phyloP scores from a whole-genome alignment of 2,113 vertebrate genomes.

The Geococcyx californianus region DNA sequence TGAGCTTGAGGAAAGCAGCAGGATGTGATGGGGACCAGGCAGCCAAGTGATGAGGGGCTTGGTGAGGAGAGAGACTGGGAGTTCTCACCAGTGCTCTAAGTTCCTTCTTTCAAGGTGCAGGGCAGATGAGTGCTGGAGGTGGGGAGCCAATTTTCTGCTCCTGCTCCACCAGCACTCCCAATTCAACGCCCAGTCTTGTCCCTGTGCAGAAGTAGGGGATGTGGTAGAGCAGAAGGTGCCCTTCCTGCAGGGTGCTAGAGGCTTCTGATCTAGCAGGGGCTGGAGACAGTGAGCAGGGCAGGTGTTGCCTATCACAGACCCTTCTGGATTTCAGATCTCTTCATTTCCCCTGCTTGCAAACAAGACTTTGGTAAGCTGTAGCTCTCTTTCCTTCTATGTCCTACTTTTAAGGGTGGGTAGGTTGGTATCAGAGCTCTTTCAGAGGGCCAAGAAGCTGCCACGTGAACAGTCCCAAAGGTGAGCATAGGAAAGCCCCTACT shows the following conservation, averaged over 20 bases:
- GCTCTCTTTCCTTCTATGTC: background rate
- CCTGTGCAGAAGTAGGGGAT: background rate
- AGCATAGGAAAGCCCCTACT: background rate
- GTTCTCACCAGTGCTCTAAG: accelerated
- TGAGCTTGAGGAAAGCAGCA: background rate
- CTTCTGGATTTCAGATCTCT: background rate
- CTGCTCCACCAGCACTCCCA: background rate
- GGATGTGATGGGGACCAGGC: background rate
- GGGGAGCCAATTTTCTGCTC: background rate
- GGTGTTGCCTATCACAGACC: background rate
- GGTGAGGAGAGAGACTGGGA: background rate
- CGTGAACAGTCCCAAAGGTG: background rate
- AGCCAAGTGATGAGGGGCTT: background rate
- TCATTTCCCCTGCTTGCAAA: background rate
- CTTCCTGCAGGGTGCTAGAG: background rate
- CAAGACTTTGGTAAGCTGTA: background rate
- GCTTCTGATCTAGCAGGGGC: background rate
- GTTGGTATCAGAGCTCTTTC: background rate
- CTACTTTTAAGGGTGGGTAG: background rate
- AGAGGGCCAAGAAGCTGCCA: background rate
- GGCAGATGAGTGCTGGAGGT: background rate
- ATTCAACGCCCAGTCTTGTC: background rate
- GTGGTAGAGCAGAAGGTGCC: background rate
- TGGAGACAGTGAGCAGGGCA: background rate
- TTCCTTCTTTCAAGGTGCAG: background rate